Evolutionary conservation across 2,113 vertebrate species (phyloP).

Genomic region (Urocolius indicus): DNA sequence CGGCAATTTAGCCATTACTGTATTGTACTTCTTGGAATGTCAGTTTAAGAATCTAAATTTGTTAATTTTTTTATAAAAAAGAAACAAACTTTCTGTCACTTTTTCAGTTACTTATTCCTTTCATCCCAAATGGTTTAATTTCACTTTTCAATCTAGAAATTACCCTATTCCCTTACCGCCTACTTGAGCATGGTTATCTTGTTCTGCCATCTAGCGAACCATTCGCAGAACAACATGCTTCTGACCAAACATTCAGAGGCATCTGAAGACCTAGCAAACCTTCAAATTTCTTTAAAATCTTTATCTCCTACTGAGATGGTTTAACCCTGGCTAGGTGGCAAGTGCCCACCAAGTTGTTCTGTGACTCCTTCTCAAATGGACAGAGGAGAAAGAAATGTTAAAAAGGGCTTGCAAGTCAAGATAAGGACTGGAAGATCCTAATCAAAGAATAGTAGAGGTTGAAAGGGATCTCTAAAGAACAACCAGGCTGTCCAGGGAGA

Average conservation of each 20-base stretch:
- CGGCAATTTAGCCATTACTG: conserved; percentile 41
- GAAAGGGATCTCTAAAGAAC: too few relatives aligned
- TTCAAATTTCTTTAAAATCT: not conserved
- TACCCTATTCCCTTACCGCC: not conserved
- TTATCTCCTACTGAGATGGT: not conserved
- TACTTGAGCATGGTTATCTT: conserved; percentile 41
- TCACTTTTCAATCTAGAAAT: not conserved
- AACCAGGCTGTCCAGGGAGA: too few relatives aligned
- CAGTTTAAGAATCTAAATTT: conserved; percentile 20
- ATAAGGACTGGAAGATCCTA: too few relatives aligned
- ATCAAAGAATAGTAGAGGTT: too few relatives aligned
- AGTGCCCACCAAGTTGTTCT: too few relatives aligned
- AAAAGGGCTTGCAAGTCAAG: too few relatives aligned
- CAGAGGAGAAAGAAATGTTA: too few relatives aligned
- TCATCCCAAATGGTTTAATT: not conserved
- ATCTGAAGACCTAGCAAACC: not conserved
- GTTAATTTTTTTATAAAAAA: not conserved
- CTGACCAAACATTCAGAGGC: not conserved
- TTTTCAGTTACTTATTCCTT: not conserved
- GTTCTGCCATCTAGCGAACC: conserved; percentile 70
- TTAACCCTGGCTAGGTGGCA: too few relatives aligned
- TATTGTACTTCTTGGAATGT: conserved; percentile 21
- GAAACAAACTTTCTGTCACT: conserved; percentile 15
- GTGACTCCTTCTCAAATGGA: too few relatives aligned
- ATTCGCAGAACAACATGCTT: not conserved